These are phyloP conservation scores for Fabriciana adippe DNA, from an alignment of 2,888 invertebrate genomes.

Conservation along the genomic window DNA sequence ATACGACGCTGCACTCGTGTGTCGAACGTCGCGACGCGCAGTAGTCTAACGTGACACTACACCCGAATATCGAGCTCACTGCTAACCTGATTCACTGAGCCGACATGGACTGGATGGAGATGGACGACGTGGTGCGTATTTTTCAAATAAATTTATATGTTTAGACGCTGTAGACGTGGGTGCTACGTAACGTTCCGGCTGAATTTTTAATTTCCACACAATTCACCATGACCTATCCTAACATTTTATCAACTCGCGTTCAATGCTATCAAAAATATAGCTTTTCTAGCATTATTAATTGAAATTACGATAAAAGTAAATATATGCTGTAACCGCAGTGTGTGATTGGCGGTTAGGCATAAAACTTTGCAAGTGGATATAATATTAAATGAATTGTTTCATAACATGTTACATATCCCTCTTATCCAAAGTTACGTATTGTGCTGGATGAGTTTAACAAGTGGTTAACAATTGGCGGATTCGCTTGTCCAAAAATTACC, in stretches of 20 bases:
- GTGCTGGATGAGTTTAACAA: constrained; percentile 38
- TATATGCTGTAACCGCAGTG: neutral
- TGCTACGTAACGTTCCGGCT: constrained; percentile 14
- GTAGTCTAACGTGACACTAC: constrained; percentile 68
- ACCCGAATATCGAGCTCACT: constrained; percentile 63
- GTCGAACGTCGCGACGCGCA: constrained; percentile 78
- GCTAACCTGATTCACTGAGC: constrained; percentile 62
- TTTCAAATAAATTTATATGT: constrained; percentile 42
- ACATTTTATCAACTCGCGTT: constrained; percentile 63
- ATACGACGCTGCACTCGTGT: constrained; percentile 78
- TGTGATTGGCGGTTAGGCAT: neutral
- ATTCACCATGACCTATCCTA: constrained; percentile 78
- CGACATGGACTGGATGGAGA: constrained; percentile 80
- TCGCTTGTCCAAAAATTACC: constrained; percentile 44
- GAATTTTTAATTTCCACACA: constrained; percentile 46
- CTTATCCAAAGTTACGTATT: constrained; percentile 30
- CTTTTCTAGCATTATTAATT: neutral
- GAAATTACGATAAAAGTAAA: neutral
- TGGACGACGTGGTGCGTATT: constrained; percentile 78
- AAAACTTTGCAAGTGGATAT: neutral
- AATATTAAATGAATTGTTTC: constrained; percentile 19
- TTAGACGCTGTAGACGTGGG: neutral
- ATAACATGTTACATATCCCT: constrained; percentile 18
- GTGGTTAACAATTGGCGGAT: constrained; percentile 45
- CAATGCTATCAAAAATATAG: constrained; percentile 22